Conservation (phyloP, 1,140 invertebrate species). For the Chymomyza costata region DNA sequence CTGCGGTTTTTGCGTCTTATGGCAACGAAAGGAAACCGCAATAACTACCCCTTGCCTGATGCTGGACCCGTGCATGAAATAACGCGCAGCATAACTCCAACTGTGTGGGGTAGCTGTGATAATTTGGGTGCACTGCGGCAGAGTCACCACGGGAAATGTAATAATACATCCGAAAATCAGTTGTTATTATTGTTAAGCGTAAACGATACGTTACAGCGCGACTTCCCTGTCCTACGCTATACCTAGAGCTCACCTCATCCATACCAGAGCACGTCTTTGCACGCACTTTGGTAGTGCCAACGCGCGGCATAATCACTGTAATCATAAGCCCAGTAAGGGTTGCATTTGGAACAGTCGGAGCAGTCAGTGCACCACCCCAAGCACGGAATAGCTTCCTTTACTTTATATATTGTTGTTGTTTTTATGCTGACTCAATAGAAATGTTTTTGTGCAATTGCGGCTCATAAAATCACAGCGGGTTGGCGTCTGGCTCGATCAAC, state of each 20-base stretch:
- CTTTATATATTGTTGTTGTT: too few species aligned
- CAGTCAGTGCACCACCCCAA: constrained; percentile 27
- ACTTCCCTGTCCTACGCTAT: constrained; percentile 1
- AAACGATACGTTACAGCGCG: constrained; percentile 42
- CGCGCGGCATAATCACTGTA: constrained; percentile 54
- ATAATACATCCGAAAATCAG: constrained; percentile 71
- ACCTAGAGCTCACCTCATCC: too few species aligned
- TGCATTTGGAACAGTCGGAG: constrained; percentile 2
- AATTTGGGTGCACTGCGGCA: constrained; percentile 52
- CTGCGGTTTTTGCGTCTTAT: constrained; percentile 23
- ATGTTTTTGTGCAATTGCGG: constrained; percentile 66
- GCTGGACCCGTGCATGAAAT: neutral
- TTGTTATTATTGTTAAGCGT: constrained; percentile 68
- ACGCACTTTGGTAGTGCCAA: constrained; percentile 29
- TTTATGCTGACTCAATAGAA: constrained; percentile 66
- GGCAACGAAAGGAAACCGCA: constrained; percentile 26
- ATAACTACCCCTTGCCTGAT: constrained; percentile 13
- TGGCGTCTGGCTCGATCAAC: constrained; percentile 46
- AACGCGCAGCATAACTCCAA: neutral
- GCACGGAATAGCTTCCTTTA: constrained; percentile 24
- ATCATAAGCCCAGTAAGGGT: constrained; percentile 44
- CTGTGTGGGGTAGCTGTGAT: constrained; percentile 53
- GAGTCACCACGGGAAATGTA: constrained; percentile 60
- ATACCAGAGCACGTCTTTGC: constrained; percentile 7
- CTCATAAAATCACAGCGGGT: constrained; percentile 71